Conservation (phyloP, 2,888 invertebrate species). For the Punctoribates punctum region DNA sequence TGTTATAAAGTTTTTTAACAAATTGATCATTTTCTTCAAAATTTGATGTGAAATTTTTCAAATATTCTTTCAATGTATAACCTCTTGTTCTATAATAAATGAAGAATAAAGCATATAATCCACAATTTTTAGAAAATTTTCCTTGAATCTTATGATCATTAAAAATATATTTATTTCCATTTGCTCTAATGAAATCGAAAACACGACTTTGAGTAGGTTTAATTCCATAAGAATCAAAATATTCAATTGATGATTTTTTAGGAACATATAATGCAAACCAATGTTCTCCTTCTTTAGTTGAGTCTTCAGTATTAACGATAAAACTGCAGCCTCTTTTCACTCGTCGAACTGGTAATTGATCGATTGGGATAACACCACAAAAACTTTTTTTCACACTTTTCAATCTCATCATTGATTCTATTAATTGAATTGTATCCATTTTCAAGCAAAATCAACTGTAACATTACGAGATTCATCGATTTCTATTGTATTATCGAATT, state of each 20-base stretch:
- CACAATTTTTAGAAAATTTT: neutral
- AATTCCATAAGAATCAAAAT: neutral
- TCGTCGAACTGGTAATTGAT: neutral
- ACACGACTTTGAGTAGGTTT: neutral
- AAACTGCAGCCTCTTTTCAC: neutral
- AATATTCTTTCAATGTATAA: neutral
- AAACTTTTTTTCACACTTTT: neutral
- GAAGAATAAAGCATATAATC: neutral
- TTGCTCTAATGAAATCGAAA: neutral
- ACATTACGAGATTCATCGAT: neutral
- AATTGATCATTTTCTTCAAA: neutral
- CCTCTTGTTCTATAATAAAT: neutral
- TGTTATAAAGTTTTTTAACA: neutral
- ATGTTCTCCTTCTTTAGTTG: neutral
- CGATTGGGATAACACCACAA: neutral
- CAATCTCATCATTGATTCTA: neutral
- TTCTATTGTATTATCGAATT: neutral
- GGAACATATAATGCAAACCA: neutral
- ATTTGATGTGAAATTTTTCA: neutral
- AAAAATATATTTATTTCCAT: neutral
- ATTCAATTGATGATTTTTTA: neutral
- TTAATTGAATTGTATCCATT: neutral
- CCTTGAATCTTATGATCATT: neutral
- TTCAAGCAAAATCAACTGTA: neutral
- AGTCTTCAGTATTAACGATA: neutral